A percentile compares a stretch with the other conserved stretches of the same genome.
Conservation (phyloP, 2,797 vertebrate species). For the Coregonus suidteri region DNA sequence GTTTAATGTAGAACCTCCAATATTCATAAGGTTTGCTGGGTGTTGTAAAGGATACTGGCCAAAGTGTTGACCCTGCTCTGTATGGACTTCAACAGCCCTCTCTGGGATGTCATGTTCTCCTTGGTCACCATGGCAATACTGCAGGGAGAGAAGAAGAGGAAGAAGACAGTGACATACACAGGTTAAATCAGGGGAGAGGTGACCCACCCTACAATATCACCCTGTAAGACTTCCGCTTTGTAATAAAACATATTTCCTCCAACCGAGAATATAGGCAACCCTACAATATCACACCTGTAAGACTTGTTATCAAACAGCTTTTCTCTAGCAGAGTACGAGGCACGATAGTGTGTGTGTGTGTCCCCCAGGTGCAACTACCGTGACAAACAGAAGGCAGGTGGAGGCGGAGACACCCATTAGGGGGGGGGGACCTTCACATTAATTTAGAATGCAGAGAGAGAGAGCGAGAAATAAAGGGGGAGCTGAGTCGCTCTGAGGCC, state of each 20-base stretch:
- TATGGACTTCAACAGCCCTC: constrained; percentile 94
- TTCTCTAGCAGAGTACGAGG: background rate
- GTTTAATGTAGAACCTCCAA: background rate
- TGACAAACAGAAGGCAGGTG: background rate
- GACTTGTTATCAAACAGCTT: background rate
- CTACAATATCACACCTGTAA: background rate
- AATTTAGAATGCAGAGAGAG: background rate
- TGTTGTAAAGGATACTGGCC: constrained; percentile 93
- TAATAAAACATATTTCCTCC: too few relatives aligned
- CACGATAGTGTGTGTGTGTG: background rate
- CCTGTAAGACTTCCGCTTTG: background rate
- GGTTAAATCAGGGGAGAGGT: background rate
- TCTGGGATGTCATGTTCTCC: constrained; percentile 98
- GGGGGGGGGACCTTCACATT: background rate
- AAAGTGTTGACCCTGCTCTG: constrained; percentile 97
- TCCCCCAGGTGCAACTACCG: background rate
- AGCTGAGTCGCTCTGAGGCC: background rate
- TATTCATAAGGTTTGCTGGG: background rate
- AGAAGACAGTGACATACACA: background rate
- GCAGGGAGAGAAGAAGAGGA: constrained; percentile 8
- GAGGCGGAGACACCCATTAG: background rate
- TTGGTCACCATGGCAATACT: constrained; percentile 99
- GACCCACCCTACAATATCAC: background rate
- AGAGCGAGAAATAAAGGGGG: background rate
- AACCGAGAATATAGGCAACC: background rate